Evolutionary conservation across 2,113 vertebrate species (phyloP).

Genomic region (Chaetorhynchus papuensis): DNA sequence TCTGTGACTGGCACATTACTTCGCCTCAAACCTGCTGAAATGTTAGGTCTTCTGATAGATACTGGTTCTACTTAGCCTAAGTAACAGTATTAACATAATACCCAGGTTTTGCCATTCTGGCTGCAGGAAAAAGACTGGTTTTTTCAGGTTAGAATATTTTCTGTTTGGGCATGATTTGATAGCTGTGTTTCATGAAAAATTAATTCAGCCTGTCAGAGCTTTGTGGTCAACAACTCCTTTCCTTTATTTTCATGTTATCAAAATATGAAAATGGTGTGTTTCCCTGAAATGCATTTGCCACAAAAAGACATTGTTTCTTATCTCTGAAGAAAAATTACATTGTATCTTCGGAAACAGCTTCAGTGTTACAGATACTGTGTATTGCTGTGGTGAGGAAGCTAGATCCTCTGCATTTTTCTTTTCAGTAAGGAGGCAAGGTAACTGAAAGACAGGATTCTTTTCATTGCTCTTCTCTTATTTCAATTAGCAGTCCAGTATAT

Average conservation of each 20-base stretch:
- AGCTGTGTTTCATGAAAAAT: neutral
- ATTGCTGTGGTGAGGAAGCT: neutral
- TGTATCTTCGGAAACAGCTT: neutral
- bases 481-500: neutral
- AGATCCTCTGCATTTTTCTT: neutral
- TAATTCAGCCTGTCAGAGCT: neutral
- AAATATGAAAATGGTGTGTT: neutral
- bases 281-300: neutral
- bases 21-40: neutral
- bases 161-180: neutral
- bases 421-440: neutral
- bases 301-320: neutral
- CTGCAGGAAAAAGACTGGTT: neutral
- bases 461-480: neutral
- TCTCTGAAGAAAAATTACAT: neutral
- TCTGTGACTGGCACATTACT: neutral
- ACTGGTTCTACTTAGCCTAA: neutral
- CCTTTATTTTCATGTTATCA: neutral
- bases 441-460: neutral
- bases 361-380: neutral
- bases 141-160: neutral
- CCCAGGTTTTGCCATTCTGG: neutral
- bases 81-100: neutral
- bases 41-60: neutral
- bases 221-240: neutral